Evolutionary conservation across 2,888 invertebrate species (phyloP), one percentile per base, ranked within the genome.

Genomic region (Lasioglossum vierecki): DNA sequence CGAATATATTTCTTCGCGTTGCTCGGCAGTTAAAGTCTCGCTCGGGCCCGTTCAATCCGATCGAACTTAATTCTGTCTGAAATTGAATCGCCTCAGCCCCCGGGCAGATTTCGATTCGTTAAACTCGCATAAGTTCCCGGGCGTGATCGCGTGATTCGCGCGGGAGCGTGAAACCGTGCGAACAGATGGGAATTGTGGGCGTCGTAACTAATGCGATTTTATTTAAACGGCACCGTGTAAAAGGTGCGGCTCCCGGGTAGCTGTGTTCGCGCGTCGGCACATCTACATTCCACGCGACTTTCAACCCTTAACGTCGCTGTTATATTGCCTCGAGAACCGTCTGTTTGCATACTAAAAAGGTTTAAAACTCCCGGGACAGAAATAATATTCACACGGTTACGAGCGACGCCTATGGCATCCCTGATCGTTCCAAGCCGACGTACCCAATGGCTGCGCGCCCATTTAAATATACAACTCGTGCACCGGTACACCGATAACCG

Each of bases 341-440:
- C 93, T 92, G 93, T 93, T 93, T 93, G 93, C 93, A 93, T 92
- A 92, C 92, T 93, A 92, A 93, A 93, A 92, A 92, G 93, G 90
- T 92, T 92, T 91, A 91, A 92, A 92, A 92, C 92, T 92, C 91
- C 88, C 91, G 89, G 88, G 91, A 91, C 91, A 91, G 91, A 91
- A 92, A 92, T 92, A 93, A 92, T 92, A 92, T 91, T 92, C 89
- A 74, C 90, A 87, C 83, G 73, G 82, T 84, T 89, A 88, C 88
- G 88, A 88, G 86, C 82, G 68, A 79, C 78, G 84, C 71, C 75
- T 77, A 82, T 76, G 82, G 82, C 77, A 80, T 70, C 82, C 66
- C 77, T 41, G 80, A 82, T 80, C 83, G 82, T 84, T 80, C 63
- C 82, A 15, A 71, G 44, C 81, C 53, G 77, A 76, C 76, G 76